Conservation (phyloP, 1,140 invertebrate genomes). For the Limonius californicus region DNA sequence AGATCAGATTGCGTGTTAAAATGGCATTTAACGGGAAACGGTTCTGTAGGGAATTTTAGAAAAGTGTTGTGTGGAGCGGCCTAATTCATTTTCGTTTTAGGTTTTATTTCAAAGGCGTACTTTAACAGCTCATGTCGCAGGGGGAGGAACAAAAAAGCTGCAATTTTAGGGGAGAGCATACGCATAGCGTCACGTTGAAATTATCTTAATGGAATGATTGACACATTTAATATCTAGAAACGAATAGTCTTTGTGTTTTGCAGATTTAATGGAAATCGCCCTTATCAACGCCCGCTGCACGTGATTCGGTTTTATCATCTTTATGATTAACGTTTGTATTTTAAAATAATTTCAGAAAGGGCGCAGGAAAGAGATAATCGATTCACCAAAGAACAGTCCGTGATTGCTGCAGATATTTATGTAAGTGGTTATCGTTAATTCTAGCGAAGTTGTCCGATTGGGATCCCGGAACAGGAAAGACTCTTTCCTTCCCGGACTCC, state of each 20-base stretch:
- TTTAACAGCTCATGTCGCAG: background rate
- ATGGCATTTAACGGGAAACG: constrained; percentile 11
- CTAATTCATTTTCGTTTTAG: background rate
- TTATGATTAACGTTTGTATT: background rate
- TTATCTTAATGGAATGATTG: constrained; percentile 40
- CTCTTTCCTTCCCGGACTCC: constrained; percentile 48
- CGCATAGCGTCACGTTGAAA: constrained; percentile 20
- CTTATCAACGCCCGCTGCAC: background rate
- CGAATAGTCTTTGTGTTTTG: background rate
- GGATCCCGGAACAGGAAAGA: constrained; percentile 47
- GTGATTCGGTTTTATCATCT: background rate
- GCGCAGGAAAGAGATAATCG: background rate
- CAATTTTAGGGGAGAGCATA: constrained; percentile 8
- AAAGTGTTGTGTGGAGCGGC: too few species aligned
- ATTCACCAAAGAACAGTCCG: background rate
- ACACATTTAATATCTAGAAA: constrained; percentile 24
- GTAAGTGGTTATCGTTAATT: constrained; percentile 40
- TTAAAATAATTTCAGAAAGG: background rate
- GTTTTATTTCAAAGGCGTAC: background rate
- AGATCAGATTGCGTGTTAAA: constrained; percentile 34
- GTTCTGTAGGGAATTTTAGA: background rate
- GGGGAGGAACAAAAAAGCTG: constrained; percentile 4
- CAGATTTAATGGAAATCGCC: constrained; percentile 1
- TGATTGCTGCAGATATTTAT: constrained; percentile 2
- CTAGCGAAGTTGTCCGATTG: constrained; percentile 42